Conservation (phyloP, 1,140 invertebrate species). For the Drosophila takahashii region DNA sequence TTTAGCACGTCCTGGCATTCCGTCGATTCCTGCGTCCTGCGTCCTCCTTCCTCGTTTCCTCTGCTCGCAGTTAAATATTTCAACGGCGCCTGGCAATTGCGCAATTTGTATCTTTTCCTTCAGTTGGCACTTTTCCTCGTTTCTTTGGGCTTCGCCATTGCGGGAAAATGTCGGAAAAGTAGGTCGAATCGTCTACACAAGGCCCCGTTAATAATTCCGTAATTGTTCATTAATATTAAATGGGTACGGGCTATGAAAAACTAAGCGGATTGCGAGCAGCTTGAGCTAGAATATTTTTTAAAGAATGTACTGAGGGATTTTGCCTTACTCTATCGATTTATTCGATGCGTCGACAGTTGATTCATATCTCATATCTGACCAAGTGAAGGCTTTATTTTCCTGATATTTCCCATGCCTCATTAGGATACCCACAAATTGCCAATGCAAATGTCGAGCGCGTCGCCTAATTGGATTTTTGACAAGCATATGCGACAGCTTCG, state of each 20-base stretch:
- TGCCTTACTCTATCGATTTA: neutral
- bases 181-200: slow-evolving; percentile 20
- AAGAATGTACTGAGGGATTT: neutral
- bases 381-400: neutral
- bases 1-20: slow-evolving; percentile 68
- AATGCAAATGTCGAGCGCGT: slow-evolving; percentile 46
- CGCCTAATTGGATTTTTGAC: slow-evolving; percentile 76
- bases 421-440: slow-evolving; percentile 43
- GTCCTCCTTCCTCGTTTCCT: neutral
- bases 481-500: slow-evolving; percentile 41
- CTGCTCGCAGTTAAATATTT: slow-evolving; percentile 55
- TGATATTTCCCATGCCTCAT: slow-evolving; percentile 27
- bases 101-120: slow-evolving; percentile 54
- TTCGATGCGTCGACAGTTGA: neutral
- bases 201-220: slow-evolving; percentile 47
- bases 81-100: slow-evolving; percentile 54
- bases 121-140: slow-evolving; percentile 28
- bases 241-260: slow-evolving; percentile 14
- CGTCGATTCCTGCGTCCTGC: slow-evolving; percentile 40
- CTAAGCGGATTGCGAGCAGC: slow-evolving; percentile 18
- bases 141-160: slow-evolving; percentile 1
- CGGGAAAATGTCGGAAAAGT: slow-evolving; percentile 34
- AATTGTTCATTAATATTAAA: slow-evolving; percentile 49
- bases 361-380: neutral
- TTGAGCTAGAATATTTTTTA: neutral